Evolutionary conservation across 2,888 invertebrate genomes (phyloP).

Genomic region (Drosophila multiciliata): DNA sequence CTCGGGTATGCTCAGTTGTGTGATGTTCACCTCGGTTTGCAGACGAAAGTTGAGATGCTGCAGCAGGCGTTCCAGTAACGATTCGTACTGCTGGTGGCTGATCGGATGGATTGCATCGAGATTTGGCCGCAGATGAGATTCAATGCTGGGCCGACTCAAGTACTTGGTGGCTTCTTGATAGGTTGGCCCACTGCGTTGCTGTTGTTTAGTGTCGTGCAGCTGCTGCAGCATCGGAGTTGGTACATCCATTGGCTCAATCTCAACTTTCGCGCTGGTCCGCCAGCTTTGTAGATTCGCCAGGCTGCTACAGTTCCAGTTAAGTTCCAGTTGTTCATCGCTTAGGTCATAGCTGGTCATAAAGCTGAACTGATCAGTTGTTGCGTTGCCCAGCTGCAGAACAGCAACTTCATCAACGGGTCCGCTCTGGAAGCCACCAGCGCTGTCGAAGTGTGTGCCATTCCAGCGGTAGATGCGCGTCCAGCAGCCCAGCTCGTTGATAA

Average conservation of each 20-base stretch:
- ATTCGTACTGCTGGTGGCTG: conserved; percentile 58
- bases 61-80: conserved; percentile 60
- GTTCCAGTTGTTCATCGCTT: too few species aligned
- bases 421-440: too few species aligned
- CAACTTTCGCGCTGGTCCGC: conserved; percentile 38
- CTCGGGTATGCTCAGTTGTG: conserved; percentile 56
- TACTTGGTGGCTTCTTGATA: conserved; percentile 60
- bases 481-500: too few species aligned
- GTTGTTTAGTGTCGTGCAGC: conserved; percentile 38
- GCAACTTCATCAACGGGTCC: too few species aligned
- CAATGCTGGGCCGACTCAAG: conserved; percentile 46
- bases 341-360: conserved; percentile 41
- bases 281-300: too few species aligned
- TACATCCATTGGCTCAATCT: conserved; percentile 29
- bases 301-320: too few species aligned
- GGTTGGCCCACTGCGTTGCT: conserved; percentile 33
- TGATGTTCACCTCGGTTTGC: conserved; percentile 72
- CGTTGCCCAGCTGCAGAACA: too few species aligned
- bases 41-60: conserved; percentile 70
- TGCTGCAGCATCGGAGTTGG: conserved; percentile 23
- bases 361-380: too few species aligned
- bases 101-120: conserved; percentile 31
- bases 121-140: conserved; percentile 60
- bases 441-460: too few species aligned
- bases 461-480: too few species aligned